A percentile compares a stretch with the other conserved stretches of the same genome.
Conservation (phyloP, 2,888 invertebrate genomes). For the Cosmopolites sordidus region DNA sequence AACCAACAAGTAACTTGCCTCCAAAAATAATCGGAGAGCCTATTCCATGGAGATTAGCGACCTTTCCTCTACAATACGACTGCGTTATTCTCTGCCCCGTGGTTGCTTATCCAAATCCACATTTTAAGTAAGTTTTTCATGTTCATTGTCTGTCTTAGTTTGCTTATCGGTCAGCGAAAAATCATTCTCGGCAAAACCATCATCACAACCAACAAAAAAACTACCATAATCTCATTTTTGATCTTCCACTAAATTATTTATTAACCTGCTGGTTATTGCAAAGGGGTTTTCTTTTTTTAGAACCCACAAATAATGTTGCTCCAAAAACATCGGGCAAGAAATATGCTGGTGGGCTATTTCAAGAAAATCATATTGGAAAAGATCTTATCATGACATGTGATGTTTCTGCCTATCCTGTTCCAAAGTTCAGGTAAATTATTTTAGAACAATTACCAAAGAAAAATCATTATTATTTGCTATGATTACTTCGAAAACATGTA, state of each 20-base stretch:
- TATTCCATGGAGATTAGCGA: conserved; percentile 59
- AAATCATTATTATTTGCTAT: no score
- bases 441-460: no score
- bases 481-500: no score
- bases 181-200: no score
- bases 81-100: conserved; percentile 65
- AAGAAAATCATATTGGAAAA: conserved; percentile 43
- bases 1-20: conserved; percentile 50
- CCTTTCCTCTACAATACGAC: conserved; percentile 52
- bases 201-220: no score
- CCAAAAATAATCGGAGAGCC: conserved; percentile 49
- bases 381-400: conserved; percentile 61
- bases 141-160: neutral
- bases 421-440: conserved; percentile 55
- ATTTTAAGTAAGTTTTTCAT: conserved; percentile 62
- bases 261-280: neutral
- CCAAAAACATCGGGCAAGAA: conserved; percentile 52
- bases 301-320: conserved; percentile 64
- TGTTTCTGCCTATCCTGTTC: conserved; percentile 66
- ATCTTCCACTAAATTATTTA: no score
- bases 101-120: conserved; percentile 65
- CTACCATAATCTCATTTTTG: no score
- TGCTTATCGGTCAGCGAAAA: no score
- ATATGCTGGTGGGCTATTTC: conserved; percentile 52
- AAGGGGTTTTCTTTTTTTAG: conserved; percentile 47